Conservation (phyloP, 2,888 invertebrate species). For the Augiades crinisus region DNA sequence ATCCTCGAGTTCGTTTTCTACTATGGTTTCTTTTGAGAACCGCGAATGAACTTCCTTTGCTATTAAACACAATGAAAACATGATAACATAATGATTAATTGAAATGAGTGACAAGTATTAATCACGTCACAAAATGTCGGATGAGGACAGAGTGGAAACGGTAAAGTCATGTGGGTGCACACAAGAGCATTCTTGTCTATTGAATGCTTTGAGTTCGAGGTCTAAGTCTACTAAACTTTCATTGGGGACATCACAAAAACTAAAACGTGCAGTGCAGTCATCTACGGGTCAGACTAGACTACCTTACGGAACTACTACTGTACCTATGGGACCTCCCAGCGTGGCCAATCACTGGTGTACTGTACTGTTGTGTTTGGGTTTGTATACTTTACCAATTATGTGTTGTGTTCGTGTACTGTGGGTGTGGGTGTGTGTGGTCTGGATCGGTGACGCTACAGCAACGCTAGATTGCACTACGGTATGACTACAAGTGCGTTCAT, state of each 20-base stretch:
- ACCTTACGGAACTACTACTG: constrained; percentile 60
- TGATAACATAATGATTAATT: constrained; percentile 38
- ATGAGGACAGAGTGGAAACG: constrained; percentile 39
- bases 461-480: constrained; percentile 2
- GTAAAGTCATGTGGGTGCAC: constrained; percentile 43
- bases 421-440: constrained; percentile 20
- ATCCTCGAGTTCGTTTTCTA: constrained; percentile 75
- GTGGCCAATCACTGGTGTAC: constrained; percentile 22
- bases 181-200: constrained; percentile 65
- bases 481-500: neutral
- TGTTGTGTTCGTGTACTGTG: constrained; percentile 34
- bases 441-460: constrained; percentile 30
- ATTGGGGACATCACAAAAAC: constrained; percentile 59
- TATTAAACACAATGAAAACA: constrained; percentile 59
- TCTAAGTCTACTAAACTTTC: constrained; percentile 49
- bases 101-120: constrained; percentile 41
- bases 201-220: constrained; percentile 60
- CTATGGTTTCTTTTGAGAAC: constrained; percentile 67
- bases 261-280: constrained; percentile 56
- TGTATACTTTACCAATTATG: constrained; percentile 48
- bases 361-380: constrained; percentile 25
- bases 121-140: constrained; percentile 59
- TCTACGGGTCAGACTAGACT: constrained; percentile 37
- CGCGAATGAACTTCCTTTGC: constrained; percentile 77
- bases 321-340: constrained; percentile 33